Evolutionary conservation across 64 coral and sea anemone species (phyloP), one percentile per base, ranked within the genome.

Genomic region (Actinia tenebrosa): DNA sequence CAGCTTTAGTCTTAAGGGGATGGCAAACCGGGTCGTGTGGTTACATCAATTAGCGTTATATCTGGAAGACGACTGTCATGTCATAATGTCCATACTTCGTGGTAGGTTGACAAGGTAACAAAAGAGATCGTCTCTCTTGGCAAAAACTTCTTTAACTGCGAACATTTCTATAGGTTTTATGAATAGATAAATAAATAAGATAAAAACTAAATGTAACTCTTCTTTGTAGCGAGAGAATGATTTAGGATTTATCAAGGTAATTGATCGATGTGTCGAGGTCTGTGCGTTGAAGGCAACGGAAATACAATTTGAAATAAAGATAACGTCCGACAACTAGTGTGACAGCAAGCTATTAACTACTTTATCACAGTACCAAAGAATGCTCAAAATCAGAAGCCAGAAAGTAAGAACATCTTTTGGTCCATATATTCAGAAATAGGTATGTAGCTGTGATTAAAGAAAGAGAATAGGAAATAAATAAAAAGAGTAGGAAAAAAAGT

Each of bases 261-360:
- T 66, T 75, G 25, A 75, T 75, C 3, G 69, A 30, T 30, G 26
- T 30, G 7, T 42, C 63, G 63, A 66, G 63, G 18, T 22, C 22
- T 75, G 9, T 75, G 69, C 42, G 69, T 75, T 25, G 26, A 75
- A 75, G n/a, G 25, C n/a, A 75, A 75, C 69, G 69, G 69, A 75
- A 75, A 26, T 30, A 75, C 23, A 75, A 37, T 27, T 30, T 10
- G 22, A 42, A 42, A 42, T 27, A 30, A 75, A 27, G 27, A 75
- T 75, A 75, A 14, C 69, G 26, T 42, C 42, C 13, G 25, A 43
- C 69, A 75, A 15, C 18, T 43, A 27, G 69, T 75, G 26, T 30
- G 69, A 42, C n/a, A 75, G 69, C 30, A 37, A 37, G 30, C 23
- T 42, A 4, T 75, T 9, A 15, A 9, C 69, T 30, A 42, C 4